These are phyloP conservation scores for Helicorthomorpha holstii DNA, from an alignment of 1,140 invertebrate species.

Conservation along the genomic window DNA sequence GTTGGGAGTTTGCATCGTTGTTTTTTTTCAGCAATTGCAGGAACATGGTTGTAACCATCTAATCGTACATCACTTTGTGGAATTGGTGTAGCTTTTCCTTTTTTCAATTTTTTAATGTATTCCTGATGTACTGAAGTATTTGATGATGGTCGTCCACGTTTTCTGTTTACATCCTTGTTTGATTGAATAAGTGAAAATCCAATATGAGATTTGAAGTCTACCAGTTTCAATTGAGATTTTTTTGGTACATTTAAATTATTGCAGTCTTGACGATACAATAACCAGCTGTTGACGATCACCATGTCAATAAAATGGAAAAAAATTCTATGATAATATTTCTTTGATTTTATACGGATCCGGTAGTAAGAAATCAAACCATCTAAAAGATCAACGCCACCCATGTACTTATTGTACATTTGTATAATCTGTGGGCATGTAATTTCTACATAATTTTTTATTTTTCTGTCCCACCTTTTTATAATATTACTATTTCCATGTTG, in stretches of 20 bases:
- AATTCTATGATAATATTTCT: constrained; percentile 10
- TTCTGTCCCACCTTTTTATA: too few relatives aligned
- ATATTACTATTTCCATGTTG: too few relatives aligned
- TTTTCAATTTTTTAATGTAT: background rate
- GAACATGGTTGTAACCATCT: background rate
- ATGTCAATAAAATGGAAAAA: too few relatives aligned
- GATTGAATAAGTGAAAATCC: background rate
- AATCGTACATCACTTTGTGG: constrained; percentile 1
- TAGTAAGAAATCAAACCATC: constrained; percentile 14
- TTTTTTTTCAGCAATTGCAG: background rate
- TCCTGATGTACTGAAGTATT: too few relatives aligned
- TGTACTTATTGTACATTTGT: constrained; percentile 9
- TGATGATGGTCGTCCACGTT: constrained; percentile 1
- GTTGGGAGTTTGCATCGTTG: constrained; percentile 1
- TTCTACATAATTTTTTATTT: background rate
- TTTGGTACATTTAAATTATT: background rate
- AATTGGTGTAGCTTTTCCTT: background rate
- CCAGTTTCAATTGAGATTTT: background rate
- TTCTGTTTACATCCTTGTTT: background rate
- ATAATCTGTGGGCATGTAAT: constrained; percentile 9
- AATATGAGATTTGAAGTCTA: background rate
- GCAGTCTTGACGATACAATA: constrained; percentile 8
- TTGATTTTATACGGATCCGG: constrained; percentile 4
- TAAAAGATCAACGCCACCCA: constrained; percentile 16
- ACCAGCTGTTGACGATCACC: constrained; percentile 13